Conservation (phyloP, 1,140 invertebrate genomes). For the Papilio xuthus region DNA sequence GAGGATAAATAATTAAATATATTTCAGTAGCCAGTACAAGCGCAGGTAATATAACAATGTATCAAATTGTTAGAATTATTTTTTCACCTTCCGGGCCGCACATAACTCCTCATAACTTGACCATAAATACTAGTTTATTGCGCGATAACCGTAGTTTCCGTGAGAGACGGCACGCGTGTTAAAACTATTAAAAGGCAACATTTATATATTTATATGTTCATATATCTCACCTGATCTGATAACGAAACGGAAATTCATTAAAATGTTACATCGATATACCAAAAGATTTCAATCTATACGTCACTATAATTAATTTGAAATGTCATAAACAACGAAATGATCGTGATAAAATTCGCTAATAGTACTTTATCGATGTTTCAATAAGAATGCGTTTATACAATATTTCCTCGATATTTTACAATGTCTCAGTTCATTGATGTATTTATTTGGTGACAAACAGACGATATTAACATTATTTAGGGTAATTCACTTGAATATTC, state of each 20-base stretch:
- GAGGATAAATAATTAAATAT: constrained; percentile 4
- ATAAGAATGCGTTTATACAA: neutral
- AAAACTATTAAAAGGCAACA: constrained; percentile 29
- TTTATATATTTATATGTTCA: constrained; percentile 22
- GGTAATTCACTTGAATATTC: neutral
- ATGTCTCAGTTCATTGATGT: no score
- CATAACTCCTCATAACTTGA: constrained; percentile 35
- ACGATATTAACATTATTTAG: neutral
- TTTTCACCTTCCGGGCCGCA: constrained; percentile 17
- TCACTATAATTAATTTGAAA: neutral
- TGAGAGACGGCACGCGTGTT: constrained; percentile 33
- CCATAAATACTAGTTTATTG: constrained; percentile 35
- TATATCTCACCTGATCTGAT: constrained; percentile 18
- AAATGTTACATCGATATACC: neutral
- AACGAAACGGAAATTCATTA: constrained; percentile 12
- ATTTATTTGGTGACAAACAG: neutral
- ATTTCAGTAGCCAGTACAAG: no score
- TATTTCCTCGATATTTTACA: neutral
- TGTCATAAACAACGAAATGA: neutral
- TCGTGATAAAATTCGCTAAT: constrained; percentile 39
- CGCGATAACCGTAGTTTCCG: constrained; percentile 35
- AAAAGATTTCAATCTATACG: neutral
- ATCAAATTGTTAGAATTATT: constrained; percentile 18
- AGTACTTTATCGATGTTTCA: neutral
- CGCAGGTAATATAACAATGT: neutral